A percentile compares a stretch with the other conserved stretches of the same genome.
These are phyloP conservation scores for Porites australiensis DNA, from an alignment of 64 coral and sea anemone genomes.

Conservation along the genomic window DNA sequence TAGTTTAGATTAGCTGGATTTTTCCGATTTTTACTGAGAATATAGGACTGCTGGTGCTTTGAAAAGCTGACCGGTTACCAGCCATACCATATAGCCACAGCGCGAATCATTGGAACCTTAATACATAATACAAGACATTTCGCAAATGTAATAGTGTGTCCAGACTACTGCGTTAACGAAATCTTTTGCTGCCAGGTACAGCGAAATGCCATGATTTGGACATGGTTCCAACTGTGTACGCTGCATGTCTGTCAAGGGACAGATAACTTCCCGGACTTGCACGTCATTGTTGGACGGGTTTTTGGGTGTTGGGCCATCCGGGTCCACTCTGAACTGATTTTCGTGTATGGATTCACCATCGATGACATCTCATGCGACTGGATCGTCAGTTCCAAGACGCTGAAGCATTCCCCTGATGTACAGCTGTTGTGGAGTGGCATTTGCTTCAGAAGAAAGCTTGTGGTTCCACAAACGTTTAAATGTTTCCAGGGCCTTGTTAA, in stretches of 20 bases:
- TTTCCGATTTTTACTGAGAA: no score
- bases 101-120: no score
- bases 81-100: no score
- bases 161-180: not conserved
- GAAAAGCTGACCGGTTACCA: no score
- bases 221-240: not conserved
- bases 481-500: not conserved
- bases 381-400: not conserved
- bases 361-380: not conserved
- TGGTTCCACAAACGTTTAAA: conserved; percentile 33
- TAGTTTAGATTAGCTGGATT: no score
- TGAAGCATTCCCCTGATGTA: conserved; percentile 3
- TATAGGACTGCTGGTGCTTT: no score
- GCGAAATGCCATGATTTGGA: conserved; percentile 12
- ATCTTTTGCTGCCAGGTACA: not conserved
- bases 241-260: not conserved
- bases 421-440: not conserved
- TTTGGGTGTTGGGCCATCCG: not conserved
- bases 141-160: no score
- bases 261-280: not conserved
- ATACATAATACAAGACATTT: no score
- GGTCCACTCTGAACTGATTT: not conserved
- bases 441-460: not conserved
- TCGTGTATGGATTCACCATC: not conserved
- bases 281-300: conserved; percentile 3